Base-by-base conservation (phyloP, 2,888 invertebrate genomes). In the Rhingia campestris region DNA sequence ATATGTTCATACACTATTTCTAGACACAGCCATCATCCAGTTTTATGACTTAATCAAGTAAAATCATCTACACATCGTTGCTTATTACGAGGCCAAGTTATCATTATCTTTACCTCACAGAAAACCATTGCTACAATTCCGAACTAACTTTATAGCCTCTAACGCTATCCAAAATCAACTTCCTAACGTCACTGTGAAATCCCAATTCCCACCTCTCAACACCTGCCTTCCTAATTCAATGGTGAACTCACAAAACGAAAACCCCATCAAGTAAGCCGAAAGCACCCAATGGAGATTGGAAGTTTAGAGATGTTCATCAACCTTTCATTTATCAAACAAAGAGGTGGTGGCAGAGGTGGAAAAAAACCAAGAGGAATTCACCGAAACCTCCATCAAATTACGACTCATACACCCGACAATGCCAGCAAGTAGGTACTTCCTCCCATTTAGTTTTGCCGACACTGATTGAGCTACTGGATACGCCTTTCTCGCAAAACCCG, bases 401-500 rank as follows among this genome's bases (percentile, higher is more conserved):
- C 84, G 74, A 51, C 59, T 74, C 59, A 66, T 70, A 69, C 69
- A 80, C 74, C 79, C 53, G 61, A 80, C 80, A 84, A 84, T 84
- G 74, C 74, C 74, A 59, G 49, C 22, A 5, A 64, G 66, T 14
- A 22, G 49, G 80, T 69, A 74, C 84, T 84, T 84, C 84, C 84
- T 84, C 74, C 84, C 80, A 84, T 84, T 84, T 80, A 84, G 84
- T 84, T 80, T 49, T 80, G 74, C 80, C 84, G 84, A 84, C 84
- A 80, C 84, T 84, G 84, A 84, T 84, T 84, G 69, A 84, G 84
- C 84, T 84, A 84, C 84, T 84, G 84, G 74, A 84, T 80, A 84
- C 84, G 79, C 84, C 84, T 84, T 66, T 64, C 70, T 59, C 73
- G 63, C 79, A 69, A 72, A 80, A 47, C 56, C 54, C 45, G 43